These are phyloP conservation scores for Plagiodera versicolora DNA, from an alignment of 2,888 invertebrate species.

Conservation along the genomic window DNA sequence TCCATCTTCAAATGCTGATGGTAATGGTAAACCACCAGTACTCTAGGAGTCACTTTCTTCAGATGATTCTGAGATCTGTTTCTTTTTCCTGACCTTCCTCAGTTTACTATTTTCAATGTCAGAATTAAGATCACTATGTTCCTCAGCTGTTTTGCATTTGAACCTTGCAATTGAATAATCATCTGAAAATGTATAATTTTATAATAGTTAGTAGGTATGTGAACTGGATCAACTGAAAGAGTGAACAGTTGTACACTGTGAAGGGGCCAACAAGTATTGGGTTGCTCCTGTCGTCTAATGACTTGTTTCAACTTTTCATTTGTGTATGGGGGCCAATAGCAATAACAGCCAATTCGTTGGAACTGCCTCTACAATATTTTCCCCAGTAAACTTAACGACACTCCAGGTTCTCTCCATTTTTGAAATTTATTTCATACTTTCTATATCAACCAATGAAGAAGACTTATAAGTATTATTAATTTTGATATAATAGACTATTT, in stretches of 20 bases:
- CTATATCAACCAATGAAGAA: not conserved
- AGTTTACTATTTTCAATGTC: slow-evolving; percentile 4
- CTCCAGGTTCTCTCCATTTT: slow-evolving; percentile 7
- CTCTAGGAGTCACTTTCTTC: not conserved
- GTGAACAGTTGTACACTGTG: slow-evolving; percentile 12
- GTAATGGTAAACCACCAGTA: slow-evolving; percentile 4
- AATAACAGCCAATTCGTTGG: slow-evolving; percentile 14
- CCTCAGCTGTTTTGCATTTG: slow-evolving; percentile 2
- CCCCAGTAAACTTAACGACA: slow-evolving; percentile 6
- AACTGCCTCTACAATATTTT: slow-evolving; percentile 13
- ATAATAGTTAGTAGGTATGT: not conserved
- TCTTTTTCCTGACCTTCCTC: slow-evolving; percentile 1
- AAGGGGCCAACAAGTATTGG: slow-evolving; percentile 15
- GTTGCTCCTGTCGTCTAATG: slow-evolving; percentile 12
- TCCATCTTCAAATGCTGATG: not conserved
- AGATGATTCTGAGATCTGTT: slow-evolving; percentile 2
- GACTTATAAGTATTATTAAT: not conserved
- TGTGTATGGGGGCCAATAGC: slow-evolving; percentile 14
- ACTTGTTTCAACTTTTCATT: slow-evolving; percentile 6
- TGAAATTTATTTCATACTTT: not conserved
- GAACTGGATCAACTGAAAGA: too few species aligned
- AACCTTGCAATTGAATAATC: slow-evolving; percentile 1
- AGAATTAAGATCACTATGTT: not conserved
- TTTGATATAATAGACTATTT: not conserved
- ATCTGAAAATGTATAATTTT: slow-evolving; percentile 4